Base-by-base conservation (phyloP, 1,140 invertebrate genomes). In the Pogonomyrmex barbatus region DNA sequence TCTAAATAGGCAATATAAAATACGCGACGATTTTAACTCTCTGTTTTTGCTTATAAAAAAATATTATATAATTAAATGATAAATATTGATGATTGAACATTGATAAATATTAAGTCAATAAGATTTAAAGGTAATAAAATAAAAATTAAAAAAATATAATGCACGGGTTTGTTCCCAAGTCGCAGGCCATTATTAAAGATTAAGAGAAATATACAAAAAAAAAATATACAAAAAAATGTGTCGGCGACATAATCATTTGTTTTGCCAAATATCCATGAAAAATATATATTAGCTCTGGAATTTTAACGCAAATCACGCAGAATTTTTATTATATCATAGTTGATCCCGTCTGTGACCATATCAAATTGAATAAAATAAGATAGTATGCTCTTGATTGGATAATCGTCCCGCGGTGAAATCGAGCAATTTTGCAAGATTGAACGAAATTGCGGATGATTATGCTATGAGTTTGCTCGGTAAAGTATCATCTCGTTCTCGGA, bases 381-480 rank as follows among this genome's bases (percentile, higher is more conserved):
- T 45, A 30, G n/a, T 17, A 45, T 33, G 14, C 63, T 63, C 39
- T 65, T 60, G 24, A 77, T 78, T 78, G 33, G 50, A 65, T 78
- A 78, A 78, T 47, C 33, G 45, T 67, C 42, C 45, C 30, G 24
- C 17, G 14, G 45, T 65, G 76, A 63, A 36, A 33, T 65, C 76
- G 58, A 30, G 42, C 60, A 65, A 78, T 78, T 39, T 47, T 36
- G 56, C 24, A 50, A 54, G 71, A 87, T 84, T 60, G 65, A 63
- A 62, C 14, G 50, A 60, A 83, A 89, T 82, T 79, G 30, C 6
- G 10, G 10, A 1, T 52, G 88, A 78, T 90, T 78, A 87, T 9
- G 30, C 8, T 50, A 14, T 3, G 58, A 47, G 30, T n/a, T 60
- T 63, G 39, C 52, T 76, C 45, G 36, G 45, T 45, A 5, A 47